Conservation (phyloP, 2,113 vertebrate genomes). For the Paracanthobrama guichenoti region DNA sequence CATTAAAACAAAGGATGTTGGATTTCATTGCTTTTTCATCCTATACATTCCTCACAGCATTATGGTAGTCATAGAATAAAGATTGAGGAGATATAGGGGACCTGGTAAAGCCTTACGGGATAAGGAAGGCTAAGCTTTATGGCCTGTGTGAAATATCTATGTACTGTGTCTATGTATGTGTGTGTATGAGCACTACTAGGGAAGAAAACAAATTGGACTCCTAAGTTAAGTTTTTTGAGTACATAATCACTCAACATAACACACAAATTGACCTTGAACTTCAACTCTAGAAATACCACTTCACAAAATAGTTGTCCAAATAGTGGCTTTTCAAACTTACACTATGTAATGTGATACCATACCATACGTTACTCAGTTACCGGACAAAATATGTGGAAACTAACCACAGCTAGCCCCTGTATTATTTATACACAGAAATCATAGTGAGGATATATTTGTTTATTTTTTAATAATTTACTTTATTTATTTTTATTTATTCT, state of each 20-base stretch:
- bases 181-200: not conserved
- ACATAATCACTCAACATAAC: not conserved
- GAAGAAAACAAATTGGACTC: not conserved
- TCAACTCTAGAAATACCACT: not conserved
- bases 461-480: not conserved
- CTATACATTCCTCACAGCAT: constrained; percentile 43
- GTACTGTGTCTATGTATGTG: constrained; percentile 18
- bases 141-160: constrained; percentile 3
- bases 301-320: not conserved
- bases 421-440: not conserved
- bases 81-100: constrained; percentile 31
- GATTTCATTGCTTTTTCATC: not conserved
- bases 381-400: not conserved
- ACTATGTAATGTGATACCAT: not conserved
- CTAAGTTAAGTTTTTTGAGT: not conserved
- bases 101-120: constrained; percentile 32
- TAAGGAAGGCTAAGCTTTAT: constrained; percentile 5
- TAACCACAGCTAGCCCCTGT: too few relatives aligned
- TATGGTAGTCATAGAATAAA: constrained; percentile 18
- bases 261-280: constrained; percentile 17
- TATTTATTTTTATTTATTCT: not conserved
- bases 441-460: not conserved
- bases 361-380: not conserved
- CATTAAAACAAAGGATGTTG: constrained; percentile 26
- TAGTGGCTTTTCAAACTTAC: not conserved